Evolutionary conservation across 2,888 invertebrate genomes (phyloP).

Genomic region (Carterocephalus palaemon): DNA sequence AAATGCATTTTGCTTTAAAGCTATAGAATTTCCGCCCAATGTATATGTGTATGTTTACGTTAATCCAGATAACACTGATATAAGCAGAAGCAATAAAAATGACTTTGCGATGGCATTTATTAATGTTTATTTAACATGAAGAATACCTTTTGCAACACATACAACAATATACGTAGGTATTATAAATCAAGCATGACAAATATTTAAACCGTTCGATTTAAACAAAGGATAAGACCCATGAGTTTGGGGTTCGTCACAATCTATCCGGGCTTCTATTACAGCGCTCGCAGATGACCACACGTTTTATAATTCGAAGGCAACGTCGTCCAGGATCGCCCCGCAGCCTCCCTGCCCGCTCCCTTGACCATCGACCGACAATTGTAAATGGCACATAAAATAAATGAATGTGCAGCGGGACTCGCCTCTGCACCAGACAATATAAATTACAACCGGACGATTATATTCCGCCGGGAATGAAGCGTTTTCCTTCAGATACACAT

Average conservation of each 20-base stretch:
- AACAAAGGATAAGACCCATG: slow-evolving; percentile 68
- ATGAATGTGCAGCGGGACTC: slow-evolving; percentile 80
- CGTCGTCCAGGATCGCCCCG: slow-evolving; percentile 51
- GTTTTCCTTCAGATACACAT: slow-evolving; percentile 74
- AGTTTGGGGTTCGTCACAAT: slow-evolving; percentile 59
- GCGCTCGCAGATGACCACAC: slow-evolving; percentile 78
- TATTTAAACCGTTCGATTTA: slow-evolving; percentile 36
- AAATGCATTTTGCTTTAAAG: no score
- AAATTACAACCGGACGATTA: slow-evolving; percentile 80
- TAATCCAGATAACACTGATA: no score
- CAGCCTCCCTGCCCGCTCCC: slow-evolving; percentile 61
- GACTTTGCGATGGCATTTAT: no score
- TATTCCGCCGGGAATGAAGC: slow-evolving; percentile 78
- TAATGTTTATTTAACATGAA: background rate
- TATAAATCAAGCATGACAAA: slow-evolving; percentile 1
- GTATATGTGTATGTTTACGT: no score
- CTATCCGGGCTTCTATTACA: slow-evolving; percentile 71
- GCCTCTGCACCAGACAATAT: slow-evolving; percentile 81
- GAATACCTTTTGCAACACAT: background rate
- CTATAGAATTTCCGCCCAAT: no score
- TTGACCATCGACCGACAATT: slow-evolving; percentile 81
- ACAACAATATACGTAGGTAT: background rate
- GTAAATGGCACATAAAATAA: slow-evolving; percentile 81
- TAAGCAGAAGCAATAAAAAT: no score
- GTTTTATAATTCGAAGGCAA: slow-evolving; percentile 78